These are phyloP conservation scores for Myotis findleyi DNA, from an alignment of 2,797 vertebrate species.

Conservation along the genomic window DNA sequence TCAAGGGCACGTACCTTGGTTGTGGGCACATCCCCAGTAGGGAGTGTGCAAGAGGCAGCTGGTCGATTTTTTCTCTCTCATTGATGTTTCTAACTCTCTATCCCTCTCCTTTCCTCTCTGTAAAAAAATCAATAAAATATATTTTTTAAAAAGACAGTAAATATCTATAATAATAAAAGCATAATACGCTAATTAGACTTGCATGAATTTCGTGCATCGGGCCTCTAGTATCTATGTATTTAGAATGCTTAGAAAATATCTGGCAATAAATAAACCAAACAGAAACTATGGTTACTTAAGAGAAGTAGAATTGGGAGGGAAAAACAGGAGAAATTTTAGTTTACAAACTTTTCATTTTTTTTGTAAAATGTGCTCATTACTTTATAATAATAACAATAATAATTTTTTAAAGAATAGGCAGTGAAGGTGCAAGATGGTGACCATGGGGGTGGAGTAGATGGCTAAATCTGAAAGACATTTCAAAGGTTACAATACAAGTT, in stretches of 20 bases:
- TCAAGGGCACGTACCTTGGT: too few species aligned
- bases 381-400: background rate
- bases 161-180: too few species aligned
- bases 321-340: background rate
- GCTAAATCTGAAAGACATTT: slow-evolving; percentile 26
- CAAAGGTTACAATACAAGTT: slow-evolving; percentile 8
- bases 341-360: slow-evolving; percentile 34
- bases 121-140: too few species aligned
- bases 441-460: background rate
- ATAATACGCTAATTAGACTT: too few species aligned
- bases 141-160: too few species aligned
- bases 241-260: slow-evolving; percentile 37
- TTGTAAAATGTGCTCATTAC: background rate
- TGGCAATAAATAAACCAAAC: slow-evolving; percentile 28
- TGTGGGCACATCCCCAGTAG: too few species aligned
- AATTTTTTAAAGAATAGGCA: background rate
- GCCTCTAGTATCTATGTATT: background rate
- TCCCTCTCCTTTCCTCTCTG: too few species aligned
- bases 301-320: slow-evolving; percentile 3
- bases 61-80: too few species aligned
- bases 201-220: too few species aligned
- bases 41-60: too few species aligned
- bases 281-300: background rate
- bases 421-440: background rate
- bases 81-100: too few species aligned